phyloP scores from a whole-genome alignment of 2,888 invertebrate species.

The Ernsta delagoae region DNA sequence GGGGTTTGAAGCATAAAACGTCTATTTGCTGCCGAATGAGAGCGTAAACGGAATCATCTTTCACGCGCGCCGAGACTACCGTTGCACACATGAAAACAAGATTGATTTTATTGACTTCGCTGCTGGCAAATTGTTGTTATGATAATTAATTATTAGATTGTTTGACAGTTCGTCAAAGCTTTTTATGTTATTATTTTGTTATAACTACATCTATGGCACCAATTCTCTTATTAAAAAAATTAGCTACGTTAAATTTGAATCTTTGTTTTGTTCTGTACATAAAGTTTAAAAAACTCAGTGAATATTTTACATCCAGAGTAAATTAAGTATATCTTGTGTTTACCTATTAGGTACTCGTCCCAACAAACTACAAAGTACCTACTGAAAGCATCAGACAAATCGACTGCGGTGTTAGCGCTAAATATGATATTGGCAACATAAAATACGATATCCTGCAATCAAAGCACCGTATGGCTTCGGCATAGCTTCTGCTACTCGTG shows the following conservation, averaged over 20 bases:
- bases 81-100: slow-evolving; percentile 52
- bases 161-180: too few species aligned
- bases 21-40: slow-evolving; percentile 58
- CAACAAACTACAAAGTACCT: neutral
- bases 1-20: slow-evolving; percentile 56
- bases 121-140: neutral
- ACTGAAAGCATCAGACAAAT: slow-evolving; percentile 2
- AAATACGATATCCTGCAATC: slow-evolving; percentile 80
- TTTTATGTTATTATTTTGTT: too few species aligned
- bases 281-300: too few species aligned
- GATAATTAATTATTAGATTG: neutral
- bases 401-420: slow-evolving; percentile 44
- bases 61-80: slow-evolving; percentile 50
- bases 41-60: slow-evolving; percentile 61
- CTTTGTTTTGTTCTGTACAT: too few species aligned
- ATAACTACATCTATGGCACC: too few species aligned
- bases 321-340: too few species aligned
- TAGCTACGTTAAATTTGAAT: too few species aligned
- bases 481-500: slow-evolving; percentile 66
- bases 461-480: slow-evolving; percentile 71
- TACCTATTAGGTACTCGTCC: too few species aligned
- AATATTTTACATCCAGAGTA: too few species aligned
- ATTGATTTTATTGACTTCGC: slow-evolving; percentile 55
- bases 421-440: slow-evolving; percentile 70
- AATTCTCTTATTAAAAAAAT: too few species aligned